Evolutionary conservation across 2,113 vertebrate species (phyloP), one percentile per base, ranked within the genome.

Genomic region (Dipodomys merriami): DNA sequence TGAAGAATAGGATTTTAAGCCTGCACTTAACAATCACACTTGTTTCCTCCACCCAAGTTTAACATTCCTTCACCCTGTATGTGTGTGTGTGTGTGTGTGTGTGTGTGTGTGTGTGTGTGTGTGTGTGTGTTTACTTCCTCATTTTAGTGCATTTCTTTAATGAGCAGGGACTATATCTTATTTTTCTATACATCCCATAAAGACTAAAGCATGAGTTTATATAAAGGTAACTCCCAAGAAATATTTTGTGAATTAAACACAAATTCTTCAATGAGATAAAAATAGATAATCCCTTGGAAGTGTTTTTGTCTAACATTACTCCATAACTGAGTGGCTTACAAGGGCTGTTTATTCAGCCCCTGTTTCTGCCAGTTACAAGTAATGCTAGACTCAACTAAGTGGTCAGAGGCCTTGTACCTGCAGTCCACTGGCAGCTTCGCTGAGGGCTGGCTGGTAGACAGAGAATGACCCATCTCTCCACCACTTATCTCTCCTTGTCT

Each of bases 211-310:
- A 82, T 4, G 60, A n/a, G 30, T 64, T 67, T 90, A 20, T 19
- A 9, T 72, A 11, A 22, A 69, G 53, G 67, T 72, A 12, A 30
- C 19, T n/a, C 7, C n/a, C 1, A 69, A 65, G n/a, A 27, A 81
- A 78, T 71, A 71, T 4, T 76, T 60, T 46, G 4, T 79, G 30
- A 74, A n/a, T 53, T 79, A 83, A 93, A 39, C 19, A 72, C 46
- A 80, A 71, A 73, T 81, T 84, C 57, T 87, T 89, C 82, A 91
- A 62, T 79, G 62, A 49, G 44, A 60, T 71, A 74, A 62, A 94
- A 71, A 87, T 73, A 49, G 29, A 13, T 87, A 78, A 65, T 60
- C 49, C 27, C 44, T 62, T 15, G 30, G 33, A 88, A 83, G 35
- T 85, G 62, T 60, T 79, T 80, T 15, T 39, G 4, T 16, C 29